phyloP scores from a whole-genome alignment of 2,797 vertebrate species.

The Erpetoichthys calabaricus region DNA sequence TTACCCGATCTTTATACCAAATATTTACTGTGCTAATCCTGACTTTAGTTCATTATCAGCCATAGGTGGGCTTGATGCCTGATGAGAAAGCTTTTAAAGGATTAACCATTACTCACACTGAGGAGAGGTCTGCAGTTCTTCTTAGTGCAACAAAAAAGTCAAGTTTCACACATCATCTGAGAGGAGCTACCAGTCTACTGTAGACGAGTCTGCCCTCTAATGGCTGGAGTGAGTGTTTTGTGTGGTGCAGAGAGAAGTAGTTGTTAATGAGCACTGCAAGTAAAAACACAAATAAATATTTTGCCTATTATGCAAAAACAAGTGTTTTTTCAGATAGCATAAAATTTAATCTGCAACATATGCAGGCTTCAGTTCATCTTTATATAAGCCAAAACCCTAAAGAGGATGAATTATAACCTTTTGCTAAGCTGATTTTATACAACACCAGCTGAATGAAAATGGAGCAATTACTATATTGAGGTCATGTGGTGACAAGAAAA shows the following conservation, averaged over 20 bases:
- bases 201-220: slow-evolving; percentile 67
- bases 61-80: too few relatives aligned
- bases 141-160: too few relatives aligned
- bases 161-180: too few relatives aligned
- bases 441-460: slow-evolving; percentile 22
- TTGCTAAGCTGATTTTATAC: slow-evolving; percentile 15
- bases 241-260: too few relatives aligned
- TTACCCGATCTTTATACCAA: too few relatives aligned
- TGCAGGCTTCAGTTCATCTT: slow-evolving; percentile 17
- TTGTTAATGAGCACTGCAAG: not conserved
- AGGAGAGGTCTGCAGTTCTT: too few relatives aligned
- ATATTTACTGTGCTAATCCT: too few relatives aligned
- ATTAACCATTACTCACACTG: too few relatives aligned
- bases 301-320: slow-evolving; percentile 9
- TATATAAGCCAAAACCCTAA: slow-evolving; percentile 20
- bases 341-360: slow-evolving; percentile 22
- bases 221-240: slow-evolving; percentile 31
- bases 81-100: too few relatives aligned
- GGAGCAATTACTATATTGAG: slow-evolving; percentile 22
- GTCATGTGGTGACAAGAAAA: slow-evolving; percentile 15
- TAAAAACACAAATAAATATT: slow-evolving; percentile 5
- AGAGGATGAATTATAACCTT: slow-evolving; percentile 19
- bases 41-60: too few relatives aligned
- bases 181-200: slow-evolving; percentile 1
- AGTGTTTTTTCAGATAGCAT: slow-evolving; percentile 16